Evolutionary conservation across 2,113 vertebrate genomes (phyloP).

Genomic region (Ardeotis arabs): DNA sequence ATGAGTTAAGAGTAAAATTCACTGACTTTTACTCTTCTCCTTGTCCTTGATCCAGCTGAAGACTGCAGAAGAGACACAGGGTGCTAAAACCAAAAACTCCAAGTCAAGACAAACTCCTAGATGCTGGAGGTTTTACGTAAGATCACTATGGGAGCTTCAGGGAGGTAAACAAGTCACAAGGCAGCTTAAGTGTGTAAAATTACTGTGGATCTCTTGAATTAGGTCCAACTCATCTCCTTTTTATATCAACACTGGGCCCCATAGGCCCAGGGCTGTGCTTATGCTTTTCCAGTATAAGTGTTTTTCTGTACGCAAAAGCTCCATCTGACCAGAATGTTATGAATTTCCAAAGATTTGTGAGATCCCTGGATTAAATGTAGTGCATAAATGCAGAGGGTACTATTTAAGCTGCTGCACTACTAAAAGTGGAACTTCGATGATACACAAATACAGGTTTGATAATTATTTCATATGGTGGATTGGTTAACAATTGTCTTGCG

Average conservation of each 20-base stretch:
- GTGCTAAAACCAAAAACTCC: neutral
- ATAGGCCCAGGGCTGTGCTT: conserved; percentile 33
- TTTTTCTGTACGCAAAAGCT: neutral
- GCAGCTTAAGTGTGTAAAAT: conserved; percentile 40
- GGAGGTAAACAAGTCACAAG: conserved; percentile 43
- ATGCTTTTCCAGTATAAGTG: neutral
- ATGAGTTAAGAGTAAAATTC: neutral
- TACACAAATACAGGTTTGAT: neutral
- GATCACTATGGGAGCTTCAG: conserved; percentile 21
- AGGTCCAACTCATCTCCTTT: conserved; percentile 35
- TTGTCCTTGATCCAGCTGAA: neutral
- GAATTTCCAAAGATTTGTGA: neutral
- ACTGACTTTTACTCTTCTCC: neutral
- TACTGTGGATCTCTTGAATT: conserved; percentile 43
- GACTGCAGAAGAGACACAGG: neutral
- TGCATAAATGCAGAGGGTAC: neutral
- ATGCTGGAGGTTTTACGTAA: neutral
- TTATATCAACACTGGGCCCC: conserved; percentile 24
- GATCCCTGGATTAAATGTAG: neutral
- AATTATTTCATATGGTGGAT: neutral
- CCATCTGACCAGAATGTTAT: neutral
- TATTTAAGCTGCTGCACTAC: neutral
- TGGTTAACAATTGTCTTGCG: neutral
- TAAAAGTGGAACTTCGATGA: neutral
- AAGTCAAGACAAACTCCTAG: neutral